Evolutionary conservation across 2,113 vertebrate species (phyloP).

Genomic region (Antigone vipio): DNA sequence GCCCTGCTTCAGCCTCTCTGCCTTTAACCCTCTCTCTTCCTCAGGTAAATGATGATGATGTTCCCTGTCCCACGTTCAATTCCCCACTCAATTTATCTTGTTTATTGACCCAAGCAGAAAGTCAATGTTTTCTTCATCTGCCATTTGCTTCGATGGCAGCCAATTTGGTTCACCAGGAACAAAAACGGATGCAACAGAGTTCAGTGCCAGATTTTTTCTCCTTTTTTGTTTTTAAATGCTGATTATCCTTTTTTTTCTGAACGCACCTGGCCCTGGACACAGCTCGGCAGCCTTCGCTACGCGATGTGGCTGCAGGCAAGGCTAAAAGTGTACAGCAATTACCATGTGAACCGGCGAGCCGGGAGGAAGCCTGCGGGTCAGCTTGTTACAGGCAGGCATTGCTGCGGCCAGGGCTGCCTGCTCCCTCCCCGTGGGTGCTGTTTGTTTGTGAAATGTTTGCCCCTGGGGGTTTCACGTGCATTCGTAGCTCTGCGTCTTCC

Average conservation of each 20-base stretch:
- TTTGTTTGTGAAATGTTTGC: background rate
- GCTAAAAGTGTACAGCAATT: conserved; percentile 35
- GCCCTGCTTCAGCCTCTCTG: background rate
- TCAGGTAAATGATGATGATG: conserved; percentile 60
- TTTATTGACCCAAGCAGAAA: conserved; percentile 74
- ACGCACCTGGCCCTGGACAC: background rate
- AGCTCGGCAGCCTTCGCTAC: background rate
- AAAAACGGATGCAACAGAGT: background rate
- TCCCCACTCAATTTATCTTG: conserved; percentile 68
- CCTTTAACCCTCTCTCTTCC: conserved; percentile 46
- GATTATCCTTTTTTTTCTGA: background rate
- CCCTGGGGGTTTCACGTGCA: background rate
- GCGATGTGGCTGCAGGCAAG: conserved; percentile 14
- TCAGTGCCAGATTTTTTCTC: background rate
- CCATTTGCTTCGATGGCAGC: conserved; percentile 53
- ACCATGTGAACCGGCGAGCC: background rate
- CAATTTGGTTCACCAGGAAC: conserved; percentile 15
- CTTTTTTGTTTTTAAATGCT: background rate
- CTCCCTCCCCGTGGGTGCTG: background rate
- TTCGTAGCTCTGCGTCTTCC: background rate
- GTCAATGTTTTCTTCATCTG: conserved; percentile 73
- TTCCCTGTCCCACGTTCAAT: conserved; percentile 25
- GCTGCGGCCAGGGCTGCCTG: background rate
- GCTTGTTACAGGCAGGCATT: background rate
- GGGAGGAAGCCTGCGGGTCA: background rate